These are phyloP conservation scores for Chloropsis hardwickii DNA, from an alignment of 2,113 vertebrate species.

Conservation along the genomic window DNA sequence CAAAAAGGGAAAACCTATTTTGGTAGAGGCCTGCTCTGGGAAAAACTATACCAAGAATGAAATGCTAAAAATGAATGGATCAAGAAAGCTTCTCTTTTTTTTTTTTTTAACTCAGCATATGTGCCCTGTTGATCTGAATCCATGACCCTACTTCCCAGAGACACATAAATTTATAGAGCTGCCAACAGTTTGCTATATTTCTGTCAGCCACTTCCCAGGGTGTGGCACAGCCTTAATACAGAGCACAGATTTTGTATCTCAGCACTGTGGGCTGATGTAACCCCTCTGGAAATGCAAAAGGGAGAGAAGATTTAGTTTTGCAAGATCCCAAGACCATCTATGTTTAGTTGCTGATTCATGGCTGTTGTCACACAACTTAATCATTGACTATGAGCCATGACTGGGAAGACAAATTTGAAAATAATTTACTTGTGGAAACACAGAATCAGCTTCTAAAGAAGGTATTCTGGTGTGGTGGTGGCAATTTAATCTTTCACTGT, in stretches of 20 bases:
- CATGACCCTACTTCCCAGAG: neutral
- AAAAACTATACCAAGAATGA: neutral
- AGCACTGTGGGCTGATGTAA: neutral
- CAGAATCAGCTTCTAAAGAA: neutral
- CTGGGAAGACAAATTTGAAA: neutral
- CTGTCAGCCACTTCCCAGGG: neutral
- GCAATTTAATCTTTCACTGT: neutral
- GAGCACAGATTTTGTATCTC: fast-evolving
- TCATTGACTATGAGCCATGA: fast-evolving
- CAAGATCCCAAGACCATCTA: neutral
- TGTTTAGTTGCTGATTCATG: neutral
- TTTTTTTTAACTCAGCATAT: neutral
- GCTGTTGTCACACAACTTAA: neutral
- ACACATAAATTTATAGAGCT: neutral
- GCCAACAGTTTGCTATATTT: neutral
- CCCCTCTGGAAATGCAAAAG: neutral
- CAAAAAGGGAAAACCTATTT: neutral
- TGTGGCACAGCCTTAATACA: neutral
- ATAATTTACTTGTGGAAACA: neutral
- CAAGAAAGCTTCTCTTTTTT: neutral
- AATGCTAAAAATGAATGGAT: neutral
- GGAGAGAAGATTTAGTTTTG: neutral
- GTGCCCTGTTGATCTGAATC: neutral
- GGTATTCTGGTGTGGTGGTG: neutral
- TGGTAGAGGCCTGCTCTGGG: neutral